Conservation (phyloP, 2,888 invertebrate species). For the Ischnura elegans region DNA sequence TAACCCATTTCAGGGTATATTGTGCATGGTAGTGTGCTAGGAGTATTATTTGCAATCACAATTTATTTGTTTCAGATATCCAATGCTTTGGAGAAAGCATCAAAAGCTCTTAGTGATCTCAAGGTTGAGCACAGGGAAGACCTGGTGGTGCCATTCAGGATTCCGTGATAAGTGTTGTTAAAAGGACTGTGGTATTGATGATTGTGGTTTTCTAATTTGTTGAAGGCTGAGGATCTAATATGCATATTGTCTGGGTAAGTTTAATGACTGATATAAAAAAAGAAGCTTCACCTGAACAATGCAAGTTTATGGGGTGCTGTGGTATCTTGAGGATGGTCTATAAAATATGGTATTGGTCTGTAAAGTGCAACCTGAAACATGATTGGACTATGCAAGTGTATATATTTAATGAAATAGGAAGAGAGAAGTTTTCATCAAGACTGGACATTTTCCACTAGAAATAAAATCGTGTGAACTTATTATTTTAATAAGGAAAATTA, state of each 20-base stretch:
- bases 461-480: conserved; percentile 57
- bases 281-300: conserved; percentile 61
- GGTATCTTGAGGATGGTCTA: conserved; percentile 15
- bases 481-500: conserved; percentile 59
- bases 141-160: conserved; percentile 92
- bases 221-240: conserved; percentile 29
- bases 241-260: conserved; percentile 55
- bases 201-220: conserved; percentile 26
- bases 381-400: conserved; percentile 43
- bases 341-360: not conserved
- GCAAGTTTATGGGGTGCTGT: conserved; percentile 32
- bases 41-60: not conserved
- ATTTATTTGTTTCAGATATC: conserved; percentile 82
- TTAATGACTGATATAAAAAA: conserved; percentile 43
- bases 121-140: conserved; percentile 94
- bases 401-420: conserved; percentile 25
- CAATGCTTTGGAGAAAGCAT: conserved; percentile 84
- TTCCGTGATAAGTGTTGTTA: conserved; percentile 81
- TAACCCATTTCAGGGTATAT: no score
- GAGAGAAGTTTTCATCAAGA: conserved; percentile 60
- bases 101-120: conserved; percentile 87
- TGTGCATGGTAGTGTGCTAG: no score
- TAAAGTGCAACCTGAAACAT: conserved; percentile 2
- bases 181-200: conserved; percentile 8
- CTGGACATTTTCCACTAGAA: conserved; percentile 63